Conservation (phyloP, 2,797 vertebrate genomes). For the Sarcoramphus papa region DNA sequence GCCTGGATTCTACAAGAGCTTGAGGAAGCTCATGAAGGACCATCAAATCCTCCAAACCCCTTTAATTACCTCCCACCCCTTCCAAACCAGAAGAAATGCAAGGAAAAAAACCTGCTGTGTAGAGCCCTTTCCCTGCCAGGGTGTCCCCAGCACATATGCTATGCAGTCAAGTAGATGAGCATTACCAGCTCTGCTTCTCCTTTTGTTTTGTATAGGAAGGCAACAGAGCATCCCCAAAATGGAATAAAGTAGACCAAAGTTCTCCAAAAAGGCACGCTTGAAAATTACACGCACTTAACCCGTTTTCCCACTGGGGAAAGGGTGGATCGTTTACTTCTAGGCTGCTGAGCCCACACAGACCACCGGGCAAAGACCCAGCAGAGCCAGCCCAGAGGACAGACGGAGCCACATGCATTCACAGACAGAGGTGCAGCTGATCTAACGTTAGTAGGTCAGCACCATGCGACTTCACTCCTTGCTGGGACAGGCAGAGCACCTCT, state of each 20-base stretch:
- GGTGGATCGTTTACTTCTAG: neutral
- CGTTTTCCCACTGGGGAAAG: neutral
- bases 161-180: neutral
- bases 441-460: neutral
- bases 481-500: neutral
- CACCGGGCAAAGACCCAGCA: neutral
- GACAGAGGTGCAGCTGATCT: neutral
- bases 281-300: neutral
- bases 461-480: neutral
- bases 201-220: neutral
- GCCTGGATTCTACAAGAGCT: neutral
- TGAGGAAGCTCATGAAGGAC: neutral
- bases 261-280: neutral
- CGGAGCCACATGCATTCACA: rapidly evolving
- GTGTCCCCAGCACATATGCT: rapidly evolving
- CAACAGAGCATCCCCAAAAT: neutral
- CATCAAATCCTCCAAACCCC: neutral
- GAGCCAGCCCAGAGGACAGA: neutral
- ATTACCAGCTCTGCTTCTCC: neutral
- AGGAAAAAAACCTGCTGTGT: neutral
- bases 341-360: neutral
- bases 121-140: neutral
- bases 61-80: neutral
- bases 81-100: neutral
- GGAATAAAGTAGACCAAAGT: neutral